Evolutionary conservation across 2,113 vertebrate genomes (phyloP).

Genomic region (Chaetorhynchus papuensis): DNA sequence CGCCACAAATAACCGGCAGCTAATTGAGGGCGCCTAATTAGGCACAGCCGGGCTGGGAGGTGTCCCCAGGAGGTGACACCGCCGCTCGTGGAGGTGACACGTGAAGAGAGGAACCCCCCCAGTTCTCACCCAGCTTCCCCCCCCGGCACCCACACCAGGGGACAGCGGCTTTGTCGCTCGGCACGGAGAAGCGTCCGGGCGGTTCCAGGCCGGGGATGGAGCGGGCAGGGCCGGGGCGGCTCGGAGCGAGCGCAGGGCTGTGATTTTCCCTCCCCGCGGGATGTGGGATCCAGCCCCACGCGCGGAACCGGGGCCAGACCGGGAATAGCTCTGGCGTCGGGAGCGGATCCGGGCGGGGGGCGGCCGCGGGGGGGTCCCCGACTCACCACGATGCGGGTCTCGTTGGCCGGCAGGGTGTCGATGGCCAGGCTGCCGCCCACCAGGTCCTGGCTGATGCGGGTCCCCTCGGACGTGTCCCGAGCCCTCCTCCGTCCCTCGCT

Average conservation of each 20-base stretch:
- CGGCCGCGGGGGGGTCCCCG: no score
- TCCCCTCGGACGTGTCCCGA: constrained; percentile 29
- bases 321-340: background rate
- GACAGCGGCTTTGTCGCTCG: background rate
- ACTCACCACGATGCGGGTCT: constrained; percentile 83
- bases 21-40: background rate
- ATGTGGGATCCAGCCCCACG: background rate
- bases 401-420: constrained; percentile 78
- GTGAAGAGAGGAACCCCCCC: rapidly evolving
- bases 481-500: constrained; percentile 20
- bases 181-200: background rate
- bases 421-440: constrained; percentile 79
- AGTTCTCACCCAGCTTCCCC: background rate
- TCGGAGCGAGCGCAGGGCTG: background rate
- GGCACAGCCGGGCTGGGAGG: background rate
- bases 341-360: rapidly evolving
- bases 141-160: background rate
- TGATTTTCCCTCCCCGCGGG: background rate
- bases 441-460: constrained; percentile 74
- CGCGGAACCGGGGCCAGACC: background rate
- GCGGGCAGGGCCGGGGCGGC: background rate
- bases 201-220: background rate
- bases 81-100: background rate
- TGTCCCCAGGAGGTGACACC: background rate
- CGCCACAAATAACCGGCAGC: background rate